A percentile compares a stretch with the other conserved stretches of the same genome.
Evolutionary conservation across 37 sponge, comb jelly and placozoan species (phyloP).

Genomic region (Lycopodina hypogea): DNA sequence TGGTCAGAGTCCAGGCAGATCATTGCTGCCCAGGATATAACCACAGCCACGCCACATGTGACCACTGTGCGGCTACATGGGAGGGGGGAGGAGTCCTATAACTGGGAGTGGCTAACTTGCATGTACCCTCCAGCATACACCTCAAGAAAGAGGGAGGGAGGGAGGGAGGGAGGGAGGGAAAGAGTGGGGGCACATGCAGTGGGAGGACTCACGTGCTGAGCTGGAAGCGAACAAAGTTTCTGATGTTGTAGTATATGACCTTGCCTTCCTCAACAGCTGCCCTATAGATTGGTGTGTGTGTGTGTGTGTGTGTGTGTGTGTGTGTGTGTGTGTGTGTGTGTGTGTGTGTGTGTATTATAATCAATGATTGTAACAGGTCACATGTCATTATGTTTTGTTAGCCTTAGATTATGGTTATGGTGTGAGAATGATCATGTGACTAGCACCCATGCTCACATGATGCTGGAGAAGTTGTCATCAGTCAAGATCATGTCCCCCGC

Average conservation of each 20-base stretch:
- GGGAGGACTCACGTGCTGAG: conserved; percentile 91
- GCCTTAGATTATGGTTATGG: too few relatives aligned
- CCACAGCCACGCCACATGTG: background rate
- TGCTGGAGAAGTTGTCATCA: conserved; percentile 93
- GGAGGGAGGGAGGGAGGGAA: too few relatives aligned
- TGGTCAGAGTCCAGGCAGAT: too few relatives aligned
- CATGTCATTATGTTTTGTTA: too few relatives aligned
- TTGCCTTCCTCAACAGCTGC: conserved; percentile 96
- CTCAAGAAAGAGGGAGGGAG: background rate
- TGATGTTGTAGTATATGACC: conserved; percentile 97
- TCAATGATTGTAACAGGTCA: background rate
- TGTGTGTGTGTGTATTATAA: background rate
- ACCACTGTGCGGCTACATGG: background rate
- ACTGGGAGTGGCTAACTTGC: background rate
- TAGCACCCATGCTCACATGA: conserved; percentile 59
- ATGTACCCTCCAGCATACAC: background rate
- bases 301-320: background rate
- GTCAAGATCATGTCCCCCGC: conserved; percentile 96
- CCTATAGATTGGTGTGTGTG: conserved; percentile 31
- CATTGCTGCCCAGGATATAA: too few relatives aligned
- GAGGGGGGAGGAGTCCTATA: background rate
- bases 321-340: background rate
- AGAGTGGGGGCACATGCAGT: background rate
- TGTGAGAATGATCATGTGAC: conserved; percentile 7
- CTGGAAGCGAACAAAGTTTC: conserved; percentile 98